Conservation (phyloP, 1,140 invertebrate species). For the Olivierus martensii region DNA sequence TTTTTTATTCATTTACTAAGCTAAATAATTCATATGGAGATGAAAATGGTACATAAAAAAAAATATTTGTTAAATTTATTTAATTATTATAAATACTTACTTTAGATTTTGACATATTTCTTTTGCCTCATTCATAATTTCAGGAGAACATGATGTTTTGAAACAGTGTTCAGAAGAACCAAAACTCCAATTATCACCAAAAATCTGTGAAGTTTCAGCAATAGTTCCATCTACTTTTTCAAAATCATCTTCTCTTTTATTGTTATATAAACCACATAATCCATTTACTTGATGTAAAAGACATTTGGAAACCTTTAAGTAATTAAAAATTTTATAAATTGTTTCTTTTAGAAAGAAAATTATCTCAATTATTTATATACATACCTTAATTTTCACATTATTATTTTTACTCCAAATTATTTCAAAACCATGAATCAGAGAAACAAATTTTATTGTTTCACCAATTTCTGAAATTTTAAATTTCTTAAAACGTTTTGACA, state of each 20-base stretch:
- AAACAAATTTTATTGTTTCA: slow-evolving; percentile 48
- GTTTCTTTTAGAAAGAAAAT: neutral
- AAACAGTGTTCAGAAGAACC: slow-evolving; percentile 35
- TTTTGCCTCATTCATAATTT: slow-evolving; percentile 44
- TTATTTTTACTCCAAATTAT: slow-evolving; percentile 49
- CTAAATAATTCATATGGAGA: too few species aligned
- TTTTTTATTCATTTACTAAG: too few species aligned
- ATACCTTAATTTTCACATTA: slow-evolving; percentile 53
- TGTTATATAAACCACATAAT: slow-evolving; percentile 60
- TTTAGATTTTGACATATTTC: slow-evolving; percentile 40
- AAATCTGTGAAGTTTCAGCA: slow-evolving; percentile 45
- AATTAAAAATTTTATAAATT: neutral
- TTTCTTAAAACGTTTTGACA: slow-evolving; percentile 35
- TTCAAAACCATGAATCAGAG: slow-evolving; percentile 53
- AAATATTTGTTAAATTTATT: too few species aligned
- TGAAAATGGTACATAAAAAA: too few species aligned
- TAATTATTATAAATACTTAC: slow-evolving; percentile 15
- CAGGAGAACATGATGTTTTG: slow-evolving; percentile 37
- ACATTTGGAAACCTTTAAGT: slow-evolving; percentile 35
- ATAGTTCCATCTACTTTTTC: slow-evolving; percentile 46
- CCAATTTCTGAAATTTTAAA: slow-evolving; percentile 53
- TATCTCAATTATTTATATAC: neutral
- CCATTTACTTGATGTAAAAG: slow-evolving; percentile 49
- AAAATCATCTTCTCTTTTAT: slow-evolving; percentile 46
- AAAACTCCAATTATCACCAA: slow-evolving; percentile 54